These are phyloP conservation scores for Plutomurus gul DNA, from an alignment of 1,140 invertebrate species.

Conservation along the genomic window DNA sequence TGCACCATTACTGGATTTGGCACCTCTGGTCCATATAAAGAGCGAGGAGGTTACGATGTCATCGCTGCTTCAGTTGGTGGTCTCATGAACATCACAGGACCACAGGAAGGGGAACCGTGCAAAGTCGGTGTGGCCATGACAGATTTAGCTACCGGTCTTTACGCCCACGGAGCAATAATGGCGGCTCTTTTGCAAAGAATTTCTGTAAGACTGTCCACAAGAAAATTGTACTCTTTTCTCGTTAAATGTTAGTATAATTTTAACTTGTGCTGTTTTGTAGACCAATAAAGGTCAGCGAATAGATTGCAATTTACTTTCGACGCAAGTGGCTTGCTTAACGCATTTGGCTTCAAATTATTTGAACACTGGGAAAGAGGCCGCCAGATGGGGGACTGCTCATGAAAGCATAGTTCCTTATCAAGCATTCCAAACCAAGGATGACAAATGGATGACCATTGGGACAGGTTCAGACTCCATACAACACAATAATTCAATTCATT, in stretches of 20 bases:
- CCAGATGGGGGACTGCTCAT: constrained; percentile 86
- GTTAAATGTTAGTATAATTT: too few relatives aligned
- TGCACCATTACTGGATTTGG: constrained; percentile 95
- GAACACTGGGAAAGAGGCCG: constrained; percentile 73
- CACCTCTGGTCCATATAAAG: constrained; percentile 78
- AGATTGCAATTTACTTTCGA: constrained; percentile 90
- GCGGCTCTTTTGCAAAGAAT: constrained; percentile 65
- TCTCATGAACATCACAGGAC: constrained; percentile 85
- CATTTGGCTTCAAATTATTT: constrained; percentile 90
- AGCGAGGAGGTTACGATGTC: constrained; percentile 84
- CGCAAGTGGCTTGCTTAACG: constrained; percentile 84
- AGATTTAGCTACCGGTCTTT: constrained; percentile 89
- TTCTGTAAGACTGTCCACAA: constrained; percentile 1
- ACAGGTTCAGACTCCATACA: constrained; percentile 62
- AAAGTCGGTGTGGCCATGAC: constrained; percentile 93
- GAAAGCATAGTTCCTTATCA: constrained; percentile 95
- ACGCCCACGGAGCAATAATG: constrained; percentile 93
- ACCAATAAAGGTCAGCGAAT: constrained; percentile 89
- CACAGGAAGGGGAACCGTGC: constrained; percentile 76
- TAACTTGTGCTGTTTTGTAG: constrained; percentile 41
- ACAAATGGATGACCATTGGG: constrained; percentile 73
- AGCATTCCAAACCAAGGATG: constrained; percentile 78
- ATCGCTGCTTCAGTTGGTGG: constrained; percentile 92
- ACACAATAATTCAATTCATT: not conserved
- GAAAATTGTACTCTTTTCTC: not conserved